Evolutionary conservation across 2,113 vertebrate genomes (phyloP), one percentile per base, ranked within the genome.

Genomic region (Chamaetylas fuelleborni): DNA sequence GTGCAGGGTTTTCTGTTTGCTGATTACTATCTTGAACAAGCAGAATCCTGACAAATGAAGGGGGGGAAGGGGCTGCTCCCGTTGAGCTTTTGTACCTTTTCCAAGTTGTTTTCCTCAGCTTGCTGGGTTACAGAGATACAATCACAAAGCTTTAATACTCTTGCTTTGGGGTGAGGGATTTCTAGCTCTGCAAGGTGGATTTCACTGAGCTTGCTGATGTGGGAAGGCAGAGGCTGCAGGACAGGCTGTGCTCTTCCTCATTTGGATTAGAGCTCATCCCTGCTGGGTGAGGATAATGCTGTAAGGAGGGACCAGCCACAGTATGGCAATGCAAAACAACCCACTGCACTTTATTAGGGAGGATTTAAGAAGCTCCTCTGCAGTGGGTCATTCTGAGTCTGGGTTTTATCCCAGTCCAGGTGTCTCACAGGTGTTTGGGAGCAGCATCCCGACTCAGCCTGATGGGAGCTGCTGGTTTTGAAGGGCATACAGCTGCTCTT

Each of bases 1-100:
- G 82, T 57, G 60, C 69, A 67, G 51, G 12, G 6, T 71, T 92
- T 93, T 83, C 67, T 90, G 38, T 84, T 88, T 67, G 81, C 73
- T 57, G 88, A 89, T 95, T 64, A 14, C 53, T 71, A 86, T 67
- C 86, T 89, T 19, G 47, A 92, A 79, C 64, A 88, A 89, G 69
- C 65, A 74, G 56, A 74, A 84, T 74, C 74, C 76, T 64, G 69
- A 64, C 51, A 80, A 88, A 73, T 3, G 4, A 50, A 42, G 56
- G 2, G 16, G 19, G 23, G 16, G 26, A 50, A 86, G 74, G 34
- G 11, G 23, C 14, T 3, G 5, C 31, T 76, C 0, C 80, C 6
- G 26, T 60, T 72, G 91, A 89, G 86, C n/a, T 69, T 86, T 92
- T 79, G 47, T 92, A 45, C 45, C 42, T 86, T 84, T 40, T 29